Base-by-base conservation (phyloP, 1,140 invertebrate genomes). In the Pseudomyrmex dendroicus region DNA sequence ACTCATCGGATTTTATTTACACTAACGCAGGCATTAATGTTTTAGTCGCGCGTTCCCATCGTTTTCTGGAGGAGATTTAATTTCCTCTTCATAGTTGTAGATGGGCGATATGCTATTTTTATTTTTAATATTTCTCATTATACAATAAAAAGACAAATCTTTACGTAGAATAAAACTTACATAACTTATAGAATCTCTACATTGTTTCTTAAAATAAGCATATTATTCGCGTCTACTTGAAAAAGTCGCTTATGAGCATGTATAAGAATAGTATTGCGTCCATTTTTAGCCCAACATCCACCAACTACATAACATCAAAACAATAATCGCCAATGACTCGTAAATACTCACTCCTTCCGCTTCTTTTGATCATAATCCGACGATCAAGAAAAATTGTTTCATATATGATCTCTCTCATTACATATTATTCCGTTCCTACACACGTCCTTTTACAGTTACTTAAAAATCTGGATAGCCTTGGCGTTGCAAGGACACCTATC, bases 311-410 rank as follows among this genome's bases (percentile, higher is more conserved):
- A 84, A 86, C 82, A 87, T 87, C 68, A 87, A 66, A 87, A 87
- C 85, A 87, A 80, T 80, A 87, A 84, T 66, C 85, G 85, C 84
- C 86, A 87, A 35, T 82, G 82, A 87, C 80, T 84, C 80, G 57
- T 57, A 13, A 62, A 72, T 48, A 67, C 52, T n/a, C 57, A 35
- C 61, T 50, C n/a, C 46, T 66, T 12, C 56, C 10, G 46, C 22
- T 70, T 52, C 52, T 78, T 35, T 35, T 59, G 73, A 80, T 84
- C 84, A 54, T 61, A 12, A 17, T 2, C 12, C 46, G 50, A 63
- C 20, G 57, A 73, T 73, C 77, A 63, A 20, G 54, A 52, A 35
- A 59, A 50, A 35, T 66, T 72, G 61, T 35, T 35, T 50, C 61
- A 68, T 4, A 52, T 13, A 52, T 56, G 54, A 80, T 68, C 62